These are phyloP conservation scores for Cyanoderma ruficeps DNA, from an alignment of 2,113 vertebrate species.

Conservation along the genomic window DNA sequence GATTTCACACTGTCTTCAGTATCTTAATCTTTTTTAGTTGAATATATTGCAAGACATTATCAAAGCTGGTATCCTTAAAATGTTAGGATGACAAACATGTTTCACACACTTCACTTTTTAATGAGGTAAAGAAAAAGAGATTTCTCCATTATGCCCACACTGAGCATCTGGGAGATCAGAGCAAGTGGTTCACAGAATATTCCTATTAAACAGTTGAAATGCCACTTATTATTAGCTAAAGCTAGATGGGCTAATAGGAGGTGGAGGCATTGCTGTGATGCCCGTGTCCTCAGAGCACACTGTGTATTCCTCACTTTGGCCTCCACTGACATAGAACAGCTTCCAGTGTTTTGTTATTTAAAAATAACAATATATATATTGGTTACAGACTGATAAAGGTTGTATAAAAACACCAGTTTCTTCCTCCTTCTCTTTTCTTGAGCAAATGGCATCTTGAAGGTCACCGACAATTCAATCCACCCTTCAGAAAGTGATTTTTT, in stretches of 20 bases:
- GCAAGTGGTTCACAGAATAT: not conserved
- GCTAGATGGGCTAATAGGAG: not conserved
- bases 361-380: not conserved
- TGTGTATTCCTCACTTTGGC: not conserved
- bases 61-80: not conserved
- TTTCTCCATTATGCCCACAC: not conserved
- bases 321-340: not conserved
- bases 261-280: not conserved
- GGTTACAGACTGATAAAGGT: not conserved
- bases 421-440: not conserved
- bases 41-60: not conserved
- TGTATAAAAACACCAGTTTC: accelerated
- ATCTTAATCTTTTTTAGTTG: not conserved
- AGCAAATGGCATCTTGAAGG: not conserved
- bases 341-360: not conserved
- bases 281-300: not conserved
- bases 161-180: not conserved
- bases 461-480: not conserved
- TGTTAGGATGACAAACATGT: not conserved
- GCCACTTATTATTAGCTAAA: not conserved
- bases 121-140: not conserved
- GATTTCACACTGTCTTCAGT: not conserved
- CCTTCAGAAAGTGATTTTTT: not conserved
- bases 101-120: not conserved
- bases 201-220: not conserved